These are phyloP conservation scores for Perccottus glenii DNA, from an alignment of 2,113 vertebrate genomes.

Conservation along the genomic window DNA sequence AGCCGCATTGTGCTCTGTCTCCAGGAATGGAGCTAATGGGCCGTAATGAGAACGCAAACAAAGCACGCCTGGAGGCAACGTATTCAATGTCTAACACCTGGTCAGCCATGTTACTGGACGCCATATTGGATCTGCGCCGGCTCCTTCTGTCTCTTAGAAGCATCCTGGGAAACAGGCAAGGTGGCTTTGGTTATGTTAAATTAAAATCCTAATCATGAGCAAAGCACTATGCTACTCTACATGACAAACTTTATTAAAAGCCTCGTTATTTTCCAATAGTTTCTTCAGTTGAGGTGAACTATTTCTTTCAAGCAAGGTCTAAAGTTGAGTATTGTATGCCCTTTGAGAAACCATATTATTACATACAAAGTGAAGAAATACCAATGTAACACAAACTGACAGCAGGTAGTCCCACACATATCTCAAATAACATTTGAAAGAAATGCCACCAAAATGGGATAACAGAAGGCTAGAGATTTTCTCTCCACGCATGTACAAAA, in stretches of 20 bases:
- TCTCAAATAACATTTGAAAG: slow-evolving; percentile 7
- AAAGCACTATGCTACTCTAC: slow-evolving; percentile 3
- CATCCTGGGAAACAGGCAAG: background rate
- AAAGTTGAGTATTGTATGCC: background rate
- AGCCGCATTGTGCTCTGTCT: slow-evolving; percentile 54
- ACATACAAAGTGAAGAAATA: slow-evolving; percentile 10
- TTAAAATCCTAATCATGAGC: background rate
- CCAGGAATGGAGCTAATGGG: slow-evolving; percentile 65
- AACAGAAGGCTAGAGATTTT: slow-evolving; percentile 1
- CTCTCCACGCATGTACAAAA: background rate
- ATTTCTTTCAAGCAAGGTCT: background rate
- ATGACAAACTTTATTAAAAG: background rate
- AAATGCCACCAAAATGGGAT: slow-evolving; percentile 13
- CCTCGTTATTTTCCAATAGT: too few relatives aligned
- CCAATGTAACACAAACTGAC: slow-evolving; percentile 8
- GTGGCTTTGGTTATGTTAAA: slow-evolving; percentile 16
- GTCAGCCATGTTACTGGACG: slow-evolving; percentile 60
- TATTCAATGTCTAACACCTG: slow-evolving; percentile 67
- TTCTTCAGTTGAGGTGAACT: background rate
- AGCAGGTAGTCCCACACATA: slow-evolving; percentile 8
- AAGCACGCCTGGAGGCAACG: slow-evolving; percentile 60
- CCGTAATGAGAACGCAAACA: slow-evolving; percentile 62
- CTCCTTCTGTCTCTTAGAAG: slow-evolving; percentile 50
- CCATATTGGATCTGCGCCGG: slow-evolving; percentile 51
- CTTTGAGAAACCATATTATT: background rate